Evolutionary conservation across 2,797 vertebrate species (phyloP).

Genomic region (Mastacembelus armatus): DNA sequence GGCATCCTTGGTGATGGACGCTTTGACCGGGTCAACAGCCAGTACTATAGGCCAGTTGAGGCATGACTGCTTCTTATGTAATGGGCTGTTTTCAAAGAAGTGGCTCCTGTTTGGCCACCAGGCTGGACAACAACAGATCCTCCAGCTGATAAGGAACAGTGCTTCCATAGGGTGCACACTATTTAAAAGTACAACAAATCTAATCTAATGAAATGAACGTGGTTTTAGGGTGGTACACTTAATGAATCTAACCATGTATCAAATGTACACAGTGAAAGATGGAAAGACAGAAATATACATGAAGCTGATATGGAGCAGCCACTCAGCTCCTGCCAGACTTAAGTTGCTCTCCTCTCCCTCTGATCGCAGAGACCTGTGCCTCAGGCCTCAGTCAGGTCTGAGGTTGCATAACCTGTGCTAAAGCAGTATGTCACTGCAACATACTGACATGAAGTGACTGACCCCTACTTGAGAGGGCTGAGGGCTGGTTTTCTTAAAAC

Average conservation of each 20-base stretch:
- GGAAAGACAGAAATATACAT: constrained; percentile 11
- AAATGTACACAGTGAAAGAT: constrained; percentile 20
- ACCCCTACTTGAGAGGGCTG: constrained; percentile 24
- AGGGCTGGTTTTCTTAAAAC: too few relatives aligned
- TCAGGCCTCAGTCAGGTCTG: constrained; percentile 9
- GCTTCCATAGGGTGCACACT: background rate
- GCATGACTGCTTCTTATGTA: constrained; percentile 41
- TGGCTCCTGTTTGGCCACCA: constrained; percentile 10
- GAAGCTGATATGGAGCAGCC: constrained; percentile 6
- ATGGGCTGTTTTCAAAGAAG: constrained; percentile 18
- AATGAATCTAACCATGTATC: background rate
- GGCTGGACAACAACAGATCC: constrained; percentile 21
- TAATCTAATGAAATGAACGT: background rate
- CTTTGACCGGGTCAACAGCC: constrained; percentile 61
- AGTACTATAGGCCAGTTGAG: constrained; percentile 25
- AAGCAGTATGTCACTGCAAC: constrained; percentile 35
- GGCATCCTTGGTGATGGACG: constrained; percentile 25
- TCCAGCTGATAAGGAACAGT: constrained; percentile 22
- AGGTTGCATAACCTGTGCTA: constrained; percentile 54
- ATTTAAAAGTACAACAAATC: background rate
- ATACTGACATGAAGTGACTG: constrained; percentile 48
- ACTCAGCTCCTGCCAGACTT: constrained; percentile 21
- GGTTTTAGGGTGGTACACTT: background rate
- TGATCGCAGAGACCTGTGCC: constrained; percentile 31
- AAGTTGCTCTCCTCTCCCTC: constrained; percentile 44